phyloP scores from a whole-genome alignment of 1,140 invertebrate genomes.

The Geopemphigus sp. region DNA sequence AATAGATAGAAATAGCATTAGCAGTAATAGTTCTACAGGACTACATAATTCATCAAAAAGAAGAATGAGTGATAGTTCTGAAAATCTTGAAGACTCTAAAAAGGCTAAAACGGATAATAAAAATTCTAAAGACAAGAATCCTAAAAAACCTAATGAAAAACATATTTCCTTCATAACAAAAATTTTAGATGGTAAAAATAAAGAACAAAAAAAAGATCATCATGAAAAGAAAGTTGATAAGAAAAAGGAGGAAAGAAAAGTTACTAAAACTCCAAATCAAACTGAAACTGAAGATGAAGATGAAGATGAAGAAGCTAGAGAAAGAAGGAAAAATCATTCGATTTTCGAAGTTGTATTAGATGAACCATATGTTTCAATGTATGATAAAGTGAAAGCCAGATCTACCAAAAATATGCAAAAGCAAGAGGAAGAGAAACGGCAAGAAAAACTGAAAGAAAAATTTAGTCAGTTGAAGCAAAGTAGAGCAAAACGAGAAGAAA shows the following conservation, averaged over 20 bases:
- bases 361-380: conserved; percentile 94
- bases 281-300: conserved; percentile 43
- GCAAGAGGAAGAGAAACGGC: conserved; percentile 81
- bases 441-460: conserved; percentile 83
- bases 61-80: conserved; percentile 43
- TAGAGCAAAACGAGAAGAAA: conserved; percentile 77
- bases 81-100: conserved; percentile 45
- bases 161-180: conserved; percentile 55
- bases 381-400: conserved; percentile 94
- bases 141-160: conserved; percentile 35
- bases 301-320: conserved; percentile 69
- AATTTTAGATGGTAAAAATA: conserved; percentile 50
- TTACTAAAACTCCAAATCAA: conserved; percentile 50
- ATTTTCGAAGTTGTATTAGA: conserved; percentile 89
- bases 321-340: conserved; percentile 71
- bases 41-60: conserved; percentile 29
- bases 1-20: conserved; percentile 53
- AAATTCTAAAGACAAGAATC: conserved; percentile 35
- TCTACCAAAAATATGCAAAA: conserved; percentile 91
- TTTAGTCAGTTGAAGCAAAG: conserved; percentile 85
- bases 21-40: conserved; percentile 55
- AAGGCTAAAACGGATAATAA: conserved; percentile 28
- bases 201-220: conserved; percentile 56
- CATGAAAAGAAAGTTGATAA: conserved; percentile 52
- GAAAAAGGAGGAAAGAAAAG: conserved; percentile 42